Conservation (phyloP, 2,888 invertebrate species). For the Polymixis lichenea region DNA sequence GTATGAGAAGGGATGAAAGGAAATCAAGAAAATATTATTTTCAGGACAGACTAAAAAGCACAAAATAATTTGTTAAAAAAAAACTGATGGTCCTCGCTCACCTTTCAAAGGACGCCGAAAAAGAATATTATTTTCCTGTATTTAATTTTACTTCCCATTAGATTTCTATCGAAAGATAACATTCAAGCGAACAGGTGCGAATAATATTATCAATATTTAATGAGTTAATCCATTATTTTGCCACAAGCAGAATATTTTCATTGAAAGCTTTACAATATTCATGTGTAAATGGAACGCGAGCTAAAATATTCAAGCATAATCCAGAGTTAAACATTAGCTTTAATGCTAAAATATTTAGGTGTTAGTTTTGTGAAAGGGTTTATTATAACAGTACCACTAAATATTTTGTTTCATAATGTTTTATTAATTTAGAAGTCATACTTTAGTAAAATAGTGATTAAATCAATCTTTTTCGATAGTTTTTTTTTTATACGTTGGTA, state of each 20-base stretch:
- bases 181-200: slow-evolving; percentile 5
- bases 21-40: not conserved
- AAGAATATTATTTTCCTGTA: not conserved
- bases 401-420: not conserved
- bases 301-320: slow-evolving; percentile 40
- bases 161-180: not conserved
- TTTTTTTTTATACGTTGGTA: too few species aligned
- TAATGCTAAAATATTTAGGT: slow-evolving; percentile 15
- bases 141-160: not conserved
- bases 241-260: slow-evolving; percentile 36
- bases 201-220: slow-evolving; percentile 37
- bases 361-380: not conserved
- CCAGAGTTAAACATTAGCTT: slow-evolving; percentile 14
- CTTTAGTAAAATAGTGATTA: not conserved
- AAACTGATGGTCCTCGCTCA: too few species aligned
- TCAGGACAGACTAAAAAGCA: not conserved
- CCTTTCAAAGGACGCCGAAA: not conserved
- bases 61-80: not conserved
- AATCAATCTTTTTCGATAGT: not conserved
- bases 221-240: slow-evolving; percentile 53
- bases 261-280: slow-evolving; percentile 40
- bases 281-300: slow-evolving; percentile 37
- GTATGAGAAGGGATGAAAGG: not conserved
- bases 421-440: not conserved
- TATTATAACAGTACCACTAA: not conserved